phyloP scores from a whole-genome alignment of 2,888 invertebrate genomes.

The Junonia oenone region DNA sequence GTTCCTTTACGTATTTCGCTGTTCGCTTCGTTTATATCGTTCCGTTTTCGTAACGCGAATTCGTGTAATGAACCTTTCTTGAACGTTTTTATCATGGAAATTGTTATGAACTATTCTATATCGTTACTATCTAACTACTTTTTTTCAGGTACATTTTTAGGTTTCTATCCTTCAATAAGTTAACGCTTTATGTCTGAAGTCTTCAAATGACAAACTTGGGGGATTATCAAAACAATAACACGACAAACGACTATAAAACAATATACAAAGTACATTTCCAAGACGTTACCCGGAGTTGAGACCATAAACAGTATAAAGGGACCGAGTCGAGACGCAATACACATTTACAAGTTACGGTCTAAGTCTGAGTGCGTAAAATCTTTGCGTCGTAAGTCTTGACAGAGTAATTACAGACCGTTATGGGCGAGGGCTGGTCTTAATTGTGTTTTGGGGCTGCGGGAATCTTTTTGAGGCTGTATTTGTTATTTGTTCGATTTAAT shows the following conservation, averaged over 20 bases:
- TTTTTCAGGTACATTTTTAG: neutral
- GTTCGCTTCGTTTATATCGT: slow-evolving; percentile 10
- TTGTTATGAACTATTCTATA: neutral
- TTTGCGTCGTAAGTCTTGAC: slow-evolving; percentile 51
- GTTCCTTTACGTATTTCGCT: slow-evolving; percentile 43
- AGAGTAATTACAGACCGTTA: slow-evolving; percentile 58
- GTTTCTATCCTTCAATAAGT: neutral
- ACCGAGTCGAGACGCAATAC: slow-evolving; percentile 16
- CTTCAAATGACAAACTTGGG: neutral
- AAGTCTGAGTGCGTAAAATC: slow-evolving; percentile 64
- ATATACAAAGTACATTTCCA: slow-evolving; percentile 9
- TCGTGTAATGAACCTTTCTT: neutral
- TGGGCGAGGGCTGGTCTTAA: slow-evolving; percentile 49
- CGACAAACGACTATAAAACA: slow-evolving; percentile 1
- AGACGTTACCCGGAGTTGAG: slow-evolving; percentile 17
- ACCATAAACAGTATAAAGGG: slow-evolving; percentile 35
- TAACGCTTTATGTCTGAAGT: neutral
- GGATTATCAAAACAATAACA: neutral
- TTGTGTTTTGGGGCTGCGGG: slow-evolving; percentile 49
- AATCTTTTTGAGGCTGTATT: slow-evolving; percentile 8
- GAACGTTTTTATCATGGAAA: neutral
- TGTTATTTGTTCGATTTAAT: neutral
- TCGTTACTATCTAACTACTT: too few relatives aligned
- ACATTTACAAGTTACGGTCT: slow-evolving; percentile 11
- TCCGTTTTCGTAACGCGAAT: neutral